Conservation (phyloP, 2,888 invertebrate genomes). For the Malthinus flaveolus region DNA sequence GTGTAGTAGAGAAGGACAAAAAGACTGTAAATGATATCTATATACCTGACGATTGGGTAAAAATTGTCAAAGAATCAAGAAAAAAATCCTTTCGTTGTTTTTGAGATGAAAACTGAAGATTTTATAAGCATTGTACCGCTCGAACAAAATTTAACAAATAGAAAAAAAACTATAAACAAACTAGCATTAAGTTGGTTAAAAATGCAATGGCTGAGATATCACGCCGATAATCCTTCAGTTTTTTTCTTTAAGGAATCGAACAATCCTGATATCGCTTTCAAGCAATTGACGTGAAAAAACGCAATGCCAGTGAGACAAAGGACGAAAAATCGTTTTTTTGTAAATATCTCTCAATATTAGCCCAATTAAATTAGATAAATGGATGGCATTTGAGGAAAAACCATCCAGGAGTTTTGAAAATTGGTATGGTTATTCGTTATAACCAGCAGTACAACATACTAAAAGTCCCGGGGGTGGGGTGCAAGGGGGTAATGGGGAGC, state of each 20-base stretch:
- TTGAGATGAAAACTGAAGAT: neutral
- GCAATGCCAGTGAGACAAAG: neutral
- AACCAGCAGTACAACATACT: no score
- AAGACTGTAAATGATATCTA: neutral
- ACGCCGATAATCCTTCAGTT: neutral
- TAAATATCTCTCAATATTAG: no score
- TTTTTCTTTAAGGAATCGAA: neutral
- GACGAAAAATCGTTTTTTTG: no score
- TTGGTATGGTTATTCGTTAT: no score
- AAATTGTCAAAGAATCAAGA: neutral
- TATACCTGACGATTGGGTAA: conserved; percentile 8
- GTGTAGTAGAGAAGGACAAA: conserved; percentile 7
- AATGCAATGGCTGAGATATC: neutral
- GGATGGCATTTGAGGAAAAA: no score
- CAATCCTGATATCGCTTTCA: neutral
- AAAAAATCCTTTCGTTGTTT: no score
- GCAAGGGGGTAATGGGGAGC: no score
- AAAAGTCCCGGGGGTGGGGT: no score
- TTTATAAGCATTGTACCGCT: neutral
- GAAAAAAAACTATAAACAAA: neutral
- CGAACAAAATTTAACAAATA: neutral
- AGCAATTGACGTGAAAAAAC: neutral
- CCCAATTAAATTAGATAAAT: no score
- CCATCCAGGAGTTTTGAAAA: no score
- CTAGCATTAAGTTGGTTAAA: neutral